Evolutionary conservation across 1,140 invertebrate species (phyloP), one percentile per base, ranked within the genome.

Genomic region (Lepidurus packardi): DNA sequence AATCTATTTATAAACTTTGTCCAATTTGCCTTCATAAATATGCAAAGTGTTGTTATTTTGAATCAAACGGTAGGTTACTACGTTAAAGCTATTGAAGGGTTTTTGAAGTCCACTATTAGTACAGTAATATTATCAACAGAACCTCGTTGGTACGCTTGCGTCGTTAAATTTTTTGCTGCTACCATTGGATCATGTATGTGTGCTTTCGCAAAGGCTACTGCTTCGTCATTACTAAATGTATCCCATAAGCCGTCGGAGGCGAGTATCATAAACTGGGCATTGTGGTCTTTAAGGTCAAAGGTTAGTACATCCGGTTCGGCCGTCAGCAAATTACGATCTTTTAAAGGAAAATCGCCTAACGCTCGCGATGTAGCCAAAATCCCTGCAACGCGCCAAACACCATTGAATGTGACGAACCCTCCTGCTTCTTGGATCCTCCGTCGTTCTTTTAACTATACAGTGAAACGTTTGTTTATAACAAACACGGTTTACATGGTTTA

Each of bases 211-310:
- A 92, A 97, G 81, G 91, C 90, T 13, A 97, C 90, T 74, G 95
- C 96, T 85, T 98, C 95, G 85, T 98, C 95, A 85, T 98, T 98
- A 21, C 89, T 89, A 83, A 97, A 96, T 43, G 93, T 95, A 85
- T 98, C 97, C 96, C 96, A 98, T 9, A 98, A 87, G 11, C 97
- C 97, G 89, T 98, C 97, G 3, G 95, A 93, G 11, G 96, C 97
- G 34, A 98, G 85, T 79, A 98, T 91, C 79, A 98, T 85, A 86
- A 98, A 98, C 82, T 94, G 92, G 85, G 93, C 91, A 73, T 88
- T 87, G 74, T 95, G 84, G 84, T 97, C 92, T 85, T 88, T 87
- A 73, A 96, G 84, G 84, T 97, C 92, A 85, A 98, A 97, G n/a
- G 94, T 95, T 78, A 96, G 86, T 82, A 98, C 94, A 84, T 98